These are phyloP conservation scores for Echinops telfairi DNA, from an alignment of 2,113 vertebrate species.

Conservation along the genomic window DNA sequence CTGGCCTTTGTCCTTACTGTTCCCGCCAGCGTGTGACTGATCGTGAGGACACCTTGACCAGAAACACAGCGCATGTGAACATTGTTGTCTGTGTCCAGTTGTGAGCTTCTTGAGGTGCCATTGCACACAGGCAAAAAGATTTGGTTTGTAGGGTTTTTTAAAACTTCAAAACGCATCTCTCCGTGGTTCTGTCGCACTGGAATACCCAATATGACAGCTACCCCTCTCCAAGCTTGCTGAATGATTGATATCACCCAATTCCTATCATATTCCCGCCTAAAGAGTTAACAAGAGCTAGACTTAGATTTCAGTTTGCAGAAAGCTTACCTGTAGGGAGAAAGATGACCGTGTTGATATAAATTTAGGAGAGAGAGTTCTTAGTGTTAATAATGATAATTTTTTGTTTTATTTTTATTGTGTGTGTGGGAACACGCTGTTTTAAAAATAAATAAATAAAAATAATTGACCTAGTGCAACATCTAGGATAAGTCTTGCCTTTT, in stretches of 20 bases:
- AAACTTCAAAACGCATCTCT: conserved; percentile 69
- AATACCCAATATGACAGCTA: background rate
- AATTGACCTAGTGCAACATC: conserved; percentile 42
- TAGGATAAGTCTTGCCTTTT: conserved; percentile 69
- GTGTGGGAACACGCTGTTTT: background rate
- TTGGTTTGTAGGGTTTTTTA: conserved; percentile 62
- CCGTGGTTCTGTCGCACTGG: conserved; percentile 60
- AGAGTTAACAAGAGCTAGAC: conserved; percentile 62
- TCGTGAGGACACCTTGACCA: conserved; percentile 49
- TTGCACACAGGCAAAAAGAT: conserved; percentile 60
- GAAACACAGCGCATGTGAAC: conserved; percentile 46
- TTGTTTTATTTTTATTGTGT: conserved; percentile 13
- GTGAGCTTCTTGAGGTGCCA: conserved; percentile 70
- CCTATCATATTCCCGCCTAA: conserved; percentile 12
- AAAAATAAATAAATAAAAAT: background rate
- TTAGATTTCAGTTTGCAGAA: conserved; percentile 69
- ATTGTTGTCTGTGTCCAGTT: conserved; percentile 67
- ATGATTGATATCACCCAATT: conserved; percentile 4
- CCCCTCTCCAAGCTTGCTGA: conserved; percentile 27
- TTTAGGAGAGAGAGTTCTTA: conserved; percentile 58
- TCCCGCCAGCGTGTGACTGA: conserved; percentile 30
- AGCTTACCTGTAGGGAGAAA: conserved; percentile 49
- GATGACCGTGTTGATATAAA: conserved; percentile 32
- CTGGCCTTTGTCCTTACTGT: conserved; percentile 70
- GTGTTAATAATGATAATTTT: conserved; percentile 52